Conservation (phyloP, 2,113 vertebrate genomes). For the Murina feae region DNA sequence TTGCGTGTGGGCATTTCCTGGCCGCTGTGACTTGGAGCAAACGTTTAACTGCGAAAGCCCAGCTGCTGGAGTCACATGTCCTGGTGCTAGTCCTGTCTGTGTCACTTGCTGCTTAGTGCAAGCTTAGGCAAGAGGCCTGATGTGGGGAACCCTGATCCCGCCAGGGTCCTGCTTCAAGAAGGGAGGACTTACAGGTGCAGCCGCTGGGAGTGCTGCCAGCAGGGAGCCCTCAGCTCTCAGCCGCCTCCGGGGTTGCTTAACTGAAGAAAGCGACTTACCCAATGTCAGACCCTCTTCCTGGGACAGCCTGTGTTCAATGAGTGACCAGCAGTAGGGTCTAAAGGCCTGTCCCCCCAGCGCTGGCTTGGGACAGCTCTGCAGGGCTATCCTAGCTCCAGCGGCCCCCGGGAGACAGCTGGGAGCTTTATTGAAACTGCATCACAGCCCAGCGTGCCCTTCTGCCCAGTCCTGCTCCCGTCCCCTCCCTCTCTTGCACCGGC, state of each 20-base stretch:
- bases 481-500: neutral
- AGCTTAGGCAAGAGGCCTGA: neutral
- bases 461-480: neutral
- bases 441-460: neutral
- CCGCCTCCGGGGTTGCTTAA: neutral
- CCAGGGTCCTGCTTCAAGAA: neutral
- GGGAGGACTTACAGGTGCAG: neutral
- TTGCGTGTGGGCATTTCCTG: neutral
- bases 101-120: neutral
- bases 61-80: neutral
- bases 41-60: neutral
- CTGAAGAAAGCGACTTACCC: neutral
- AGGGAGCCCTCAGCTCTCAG: neutral
- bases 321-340: neutral
- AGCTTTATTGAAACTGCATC: neutral
- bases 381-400: neutral
- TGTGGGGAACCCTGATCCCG: neutral
- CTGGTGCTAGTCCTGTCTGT: neutral
- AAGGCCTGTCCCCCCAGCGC: neutral
- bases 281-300: neutral
- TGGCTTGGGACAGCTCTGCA: neutral
- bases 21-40: neutral
- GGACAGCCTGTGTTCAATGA: neutral
- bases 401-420: neutral
- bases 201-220: neutral